These are phyloP conservation scores for Pyrochroa serraticornis DNA, from an alignment of 2,888 invertebrate genomes.

Conservation along the genomic window DNA sequence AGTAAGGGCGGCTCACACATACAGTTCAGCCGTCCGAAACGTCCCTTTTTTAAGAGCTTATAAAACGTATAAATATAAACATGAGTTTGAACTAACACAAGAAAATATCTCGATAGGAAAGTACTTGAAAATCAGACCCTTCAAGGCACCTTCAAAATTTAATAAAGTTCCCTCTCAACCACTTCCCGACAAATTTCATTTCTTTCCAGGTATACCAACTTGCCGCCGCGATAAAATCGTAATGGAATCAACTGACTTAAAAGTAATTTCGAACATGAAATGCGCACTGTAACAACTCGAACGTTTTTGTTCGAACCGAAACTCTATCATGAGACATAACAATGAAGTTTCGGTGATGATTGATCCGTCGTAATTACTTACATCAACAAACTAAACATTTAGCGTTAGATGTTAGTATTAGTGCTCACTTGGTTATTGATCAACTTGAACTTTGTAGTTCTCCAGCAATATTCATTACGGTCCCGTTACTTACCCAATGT, in stretches of 20 bases:
- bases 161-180: conserved; percentile 21
- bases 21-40: too few species aligned
- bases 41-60: conserved; percentile 3
- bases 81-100: conserved; percentile 15
- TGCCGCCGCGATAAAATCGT: conserved; percentile 7
- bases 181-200: conserved; percentile 19
- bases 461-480: conserved; percentile 29
- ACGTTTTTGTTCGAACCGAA: not conserved
- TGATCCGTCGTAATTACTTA: conserved; percentile 20
- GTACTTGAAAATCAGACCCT: conserved; percentile 18
- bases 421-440: conserved; percentile 32
- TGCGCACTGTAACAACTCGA: not conserved
- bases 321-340: too few species aligned
- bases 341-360: conserved; percentile 1
- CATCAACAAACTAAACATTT: conserved; percentile 18
- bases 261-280: not conserved
- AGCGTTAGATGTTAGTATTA: conserved; percentile 13
- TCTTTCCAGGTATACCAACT: conserved; percentile 8
- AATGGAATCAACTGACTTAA: conserved; percentile 10
- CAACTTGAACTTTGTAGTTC: conserved; percentile 29
- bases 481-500: conserved; percentile 25
- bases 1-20: too few species aligned
- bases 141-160: conserved; percentile 11
- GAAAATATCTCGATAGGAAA: conserved; percentile 12
- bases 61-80: conserved; percentile 15